A percentile compares a stretch with the other conserved stretches of the same genome.
Conservation (phyloP, 2,113 vertebrate genomes). For the Arenaria interpres region DNA sequence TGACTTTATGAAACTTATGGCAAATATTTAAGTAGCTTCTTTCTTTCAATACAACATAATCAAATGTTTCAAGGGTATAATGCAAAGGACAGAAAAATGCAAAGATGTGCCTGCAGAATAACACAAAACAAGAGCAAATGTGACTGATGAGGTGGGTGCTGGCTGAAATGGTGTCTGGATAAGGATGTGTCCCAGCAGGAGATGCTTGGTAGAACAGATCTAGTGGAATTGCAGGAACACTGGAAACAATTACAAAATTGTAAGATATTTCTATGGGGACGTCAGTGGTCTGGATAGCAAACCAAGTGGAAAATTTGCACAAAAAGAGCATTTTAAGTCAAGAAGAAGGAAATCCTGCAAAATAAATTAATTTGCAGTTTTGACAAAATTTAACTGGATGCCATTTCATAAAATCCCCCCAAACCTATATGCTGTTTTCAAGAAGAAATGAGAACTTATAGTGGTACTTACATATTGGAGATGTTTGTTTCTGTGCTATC, state of each 20-base stretch:
- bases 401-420: accelerated
- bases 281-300: neutral
- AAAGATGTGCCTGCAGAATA: neutral
- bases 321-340: neutral
- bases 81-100: neutral
- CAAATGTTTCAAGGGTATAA: neutral
- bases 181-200: neutral
- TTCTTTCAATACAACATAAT: neutral
- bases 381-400: neutral
- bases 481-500: neutral
- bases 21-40: neutral
- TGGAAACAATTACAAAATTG: neutral
- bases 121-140: accelerated
- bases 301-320: neutral
- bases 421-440: accelerated
- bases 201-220: neutral
- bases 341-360: neutral
- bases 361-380: neutral
- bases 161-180: neutral
- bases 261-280: accelerated
- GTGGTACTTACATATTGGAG: accelerated
- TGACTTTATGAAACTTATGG: neutral
- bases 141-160: neutral
- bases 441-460: accelerated
- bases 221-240: neutral